These are phyloP conservation scores for Fistularia tabacaria DNA, from an alignment of 2,797 vertebrate species.

Conservation along the genomic window DNA sequence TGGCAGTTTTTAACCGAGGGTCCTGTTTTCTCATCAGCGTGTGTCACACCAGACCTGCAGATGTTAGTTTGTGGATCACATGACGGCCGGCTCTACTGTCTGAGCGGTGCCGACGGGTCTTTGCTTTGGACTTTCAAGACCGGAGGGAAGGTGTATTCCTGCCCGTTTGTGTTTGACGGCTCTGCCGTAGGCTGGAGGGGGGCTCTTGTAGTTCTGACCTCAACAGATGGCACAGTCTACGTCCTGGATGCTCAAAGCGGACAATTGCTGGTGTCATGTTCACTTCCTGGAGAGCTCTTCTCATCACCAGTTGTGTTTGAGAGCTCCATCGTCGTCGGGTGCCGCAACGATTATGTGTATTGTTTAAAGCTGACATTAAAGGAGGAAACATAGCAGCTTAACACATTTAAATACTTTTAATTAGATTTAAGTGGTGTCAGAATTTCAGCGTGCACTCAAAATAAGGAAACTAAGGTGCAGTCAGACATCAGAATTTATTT, in stretches of 20 bases:
- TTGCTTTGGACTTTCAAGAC: conserved; percentile 86
- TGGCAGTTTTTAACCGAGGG: conserved; percentile 85
- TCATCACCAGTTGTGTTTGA: conserved; percentile 86
- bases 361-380: conserved; percentile 78
- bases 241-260: conserved; percentile 81
- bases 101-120: conserved; percentile 74
- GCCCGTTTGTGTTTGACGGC: conserved; percentile 80
- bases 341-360: conserved; percentile 91
- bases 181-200: conserved; percentile 43
- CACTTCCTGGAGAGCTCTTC: conserved; percentile 88
- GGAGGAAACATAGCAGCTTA: neutral
- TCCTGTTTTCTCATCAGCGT: conserved; percentile 92
- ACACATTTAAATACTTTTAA: too few relatives aligned
- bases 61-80: conserved; percentile 89
- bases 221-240: conserved; percentile 89
- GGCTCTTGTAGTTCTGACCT: conserved; percentile 77
- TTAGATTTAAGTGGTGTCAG: too few relatives aligned
- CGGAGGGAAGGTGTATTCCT: conserved; percentile 83
- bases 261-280: conserved; percentile 49
- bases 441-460: conserved; percentile 19
- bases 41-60: conserved; percentile 66
- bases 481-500: conserved; percentile 78
- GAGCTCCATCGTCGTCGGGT: conserved; percentile 82
- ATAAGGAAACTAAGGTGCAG: conserved; percentile 6
- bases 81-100: conserved; percentile 84